Percentiles rank a stretch among this genome's conserved stretches.
These are phyloP conservation scores for Melozone crissalis DNA, from an alignment of 2,113 vertebrate species.

Conservation along the genomic window DNA sequence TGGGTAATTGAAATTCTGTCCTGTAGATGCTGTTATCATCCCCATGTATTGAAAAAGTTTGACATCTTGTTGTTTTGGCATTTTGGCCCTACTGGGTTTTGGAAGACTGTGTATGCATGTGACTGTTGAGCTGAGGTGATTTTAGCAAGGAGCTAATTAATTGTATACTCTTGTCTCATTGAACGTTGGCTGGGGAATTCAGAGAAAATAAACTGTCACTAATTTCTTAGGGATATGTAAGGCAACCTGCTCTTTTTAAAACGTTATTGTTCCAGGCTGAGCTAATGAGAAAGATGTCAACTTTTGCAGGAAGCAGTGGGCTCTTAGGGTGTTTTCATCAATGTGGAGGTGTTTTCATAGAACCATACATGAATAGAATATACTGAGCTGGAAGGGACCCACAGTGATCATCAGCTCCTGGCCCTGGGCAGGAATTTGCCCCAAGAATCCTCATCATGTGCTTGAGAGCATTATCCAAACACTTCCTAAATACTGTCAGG, in stretches of 20 bases:
- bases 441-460: background rate
- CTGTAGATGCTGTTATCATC: background rate
- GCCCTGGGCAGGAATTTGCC: background rate
- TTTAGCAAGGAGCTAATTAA: conserved; percentile 29
- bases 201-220: conserved; percentile 32
- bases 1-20: background rate
- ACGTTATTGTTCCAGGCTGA: background rate
- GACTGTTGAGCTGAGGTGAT: background rate
- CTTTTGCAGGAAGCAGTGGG: background rate
- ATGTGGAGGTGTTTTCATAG: background rate
- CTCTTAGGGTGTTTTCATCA: background rate
- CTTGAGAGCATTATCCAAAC: background rate
- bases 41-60: background rate
- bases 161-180: background rate
- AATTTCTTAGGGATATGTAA: background rate
- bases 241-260: background rate
- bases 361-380: background rate
- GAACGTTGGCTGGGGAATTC: background rate
- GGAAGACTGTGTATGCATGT: background rate
- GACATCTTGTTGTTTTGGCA: background rate
- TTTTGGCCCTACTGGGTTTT: background rate
- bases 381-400: background rate
- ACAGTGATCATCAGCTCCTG: background rate
- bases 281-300: background rate
- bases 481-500: background rate